Conservation (phyloP, 1,140 invertebrate species). For the Hyles vespertilio region DNA sequence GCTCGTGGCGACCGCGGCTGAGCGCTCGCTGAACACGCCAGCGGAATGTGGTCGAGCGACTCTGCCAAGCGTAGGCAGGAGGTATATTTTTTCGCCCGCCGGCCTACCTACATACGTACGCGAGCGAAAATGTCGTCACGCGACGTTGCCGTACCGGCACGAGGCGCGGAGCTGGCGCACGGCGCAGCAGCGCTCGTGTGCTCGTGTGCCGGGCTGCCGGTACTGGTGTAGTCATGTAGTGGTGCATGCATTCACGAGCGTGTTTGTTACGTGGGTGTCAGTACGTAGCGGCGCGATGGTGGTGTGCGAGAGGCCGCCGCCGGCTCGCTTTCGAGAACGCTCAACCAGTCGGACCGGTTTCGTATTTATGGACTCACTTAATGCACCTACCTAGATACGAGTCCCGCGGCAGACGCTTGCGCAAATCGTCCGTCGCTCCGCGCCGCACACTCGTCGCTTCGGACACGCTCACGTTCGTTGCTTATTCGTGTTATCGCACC, state of each 20-base stretch:
- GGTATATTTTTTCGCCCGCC: slow-evolving; percentile 73
- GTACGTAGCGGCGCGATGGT: slow-evolving; percentile 36
- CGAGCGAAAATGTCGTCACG: slow-evolving; percentile 77
- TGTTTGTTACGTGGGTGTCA: slow-evolving; percentile 62
- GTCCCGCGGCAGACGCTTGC: slow-evolving; percentile 60
- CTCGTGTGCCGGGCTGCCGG: too few species aligned
- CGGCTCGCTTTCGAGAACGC: slow-evolving; percentile 69
- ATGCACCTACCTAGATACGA: slow-evolving; percentile 70
- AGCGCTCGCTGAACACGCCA: slow-evolving; percentile 56
- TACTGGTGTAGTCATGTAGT: slow-evolving; percentile 3
- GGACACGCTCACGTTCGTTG: slow-evolving; percentile 44
- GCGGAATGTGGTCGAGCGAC: slow-evolving; percentile 69
- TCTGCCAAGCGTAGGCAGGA: slow-evolving; percentile 71
- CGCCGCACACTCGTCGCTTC: slow-evolving; percentile 24
- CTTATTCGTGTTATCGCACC: slow-evolving; percentile 43
- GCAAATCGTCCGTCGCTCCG: slow-evolving; percentile 40
- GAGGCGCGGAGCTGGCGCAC: slow-evolving; percentile 7
- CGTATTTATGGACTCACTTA: slow-evolving; percentile 70
- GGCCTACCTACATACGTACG: slow-evolving; percentile 74
- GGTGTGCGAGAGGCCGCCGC: slow-evolving; percentile 59
- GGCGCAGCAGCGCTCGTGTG: too few species aligned
- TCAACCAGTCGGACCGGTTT: slow-evolving; percentile 70
- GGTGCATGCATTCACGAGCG: slow-evolving; percentile 59
- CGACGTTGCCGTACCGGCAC: slow-evolving; percentile 67
- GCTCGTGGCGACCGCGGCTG: slow-evolving; percentile 37